phyloP scores from a whole-genome alignment of 2,888 invertebrate genomes.

The Leptopterna dolabrata region DNA sequence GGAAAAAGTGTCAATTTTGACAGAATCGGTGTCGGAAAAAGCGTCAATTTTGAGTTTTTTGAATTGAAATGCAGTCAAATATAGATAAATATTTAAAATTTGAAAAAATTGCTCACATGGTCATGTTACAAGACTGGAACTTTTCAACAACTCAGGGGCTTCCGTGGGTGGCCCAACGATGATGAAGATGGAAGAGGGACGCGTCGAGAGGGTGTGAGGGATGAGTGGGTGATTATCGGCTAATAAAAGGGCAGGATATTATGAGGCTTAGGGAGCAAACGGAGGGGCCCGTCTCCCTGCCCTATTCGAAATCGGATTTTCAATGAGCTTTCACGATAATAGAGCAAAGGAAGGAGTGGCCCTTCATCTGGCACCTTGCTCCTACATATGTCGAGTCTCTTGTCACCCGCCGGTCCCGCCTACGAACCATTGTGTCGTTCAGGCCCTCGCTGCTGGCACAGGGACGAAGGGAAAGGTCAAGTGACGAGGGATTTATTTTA shows the following conservation, averaged over 20 bases:
- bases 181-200: background rate
- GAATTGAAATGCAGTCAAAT: no score
- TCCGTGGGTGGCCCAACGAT: background rate
- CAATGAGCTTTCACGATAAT: constrained; percentile 28
- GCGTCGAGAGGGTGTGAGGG: constrained; percentile 25
- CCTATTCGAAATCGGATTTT: constrained; percentile 8
- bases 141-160: no score
- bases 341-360: background rate
- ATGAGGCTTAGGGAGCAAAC: background rate
- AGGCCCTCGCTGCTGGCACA: background rate
- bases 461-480: background rate
- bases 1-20: no score
- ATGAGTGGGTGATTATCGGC: constrained; percentile 52
- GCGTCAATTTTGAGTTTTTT: no score
- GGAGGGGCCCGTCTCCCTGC: background rate
- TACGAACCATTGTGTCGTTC: background rate
- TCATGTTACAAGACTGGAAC: no score
- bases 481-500: constrained; percentile 12
- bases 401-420: background rate
- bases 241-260: constrained; percentile 28
- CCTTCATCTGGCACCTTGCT: constrained; percentile 9
- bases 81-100: no score
- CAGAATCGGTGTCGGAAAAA: no score
- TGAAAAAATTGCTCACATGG: no score
- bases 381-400: background rate